These are phyloP conservation scores for Oligia strigilis DNA, from an alignment of 2,888 invertebrate species.

Conservation along the genomic window DNA sequence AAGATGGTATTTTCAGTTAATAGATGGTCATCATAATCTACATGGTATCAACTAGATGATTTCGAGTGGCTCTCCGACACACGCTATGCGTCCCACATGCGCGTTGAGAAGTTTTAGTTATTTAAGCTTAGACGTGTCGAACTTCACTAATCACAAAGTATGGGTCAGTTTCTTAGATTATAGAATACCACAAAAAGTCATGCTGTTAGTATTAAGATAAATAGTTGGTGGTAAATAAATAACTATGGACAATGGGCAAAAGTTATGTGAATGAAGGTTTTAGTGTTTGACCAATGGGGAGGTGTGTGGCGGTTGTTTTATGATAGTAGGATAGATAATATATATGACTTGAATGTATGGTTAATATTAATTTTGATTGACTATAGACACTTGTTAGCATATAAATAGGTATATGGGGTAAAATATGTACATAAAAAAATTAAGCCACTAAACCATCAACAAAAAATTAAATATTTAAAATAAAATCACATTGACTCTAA, in stretches of 20 bases:
- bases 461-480: constrained; percentile 17
- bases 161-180: constrained; percentile 65
- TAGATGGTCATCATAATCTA: constrained; percentile 43
- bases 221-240: constrained; percentile 47
- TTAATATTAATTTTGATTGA: constrained; percentile 43
- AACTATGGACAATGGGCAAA: constrained; percentile 41
- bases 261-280: constrained; percentile 43
- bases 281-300: constrained; percentile 24
- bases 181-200: constrained; percentile 52
- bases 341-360: constrained; percentile 5
- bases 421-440: constrained; percentile 34
- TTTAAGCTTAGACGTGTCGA: constrained; percentile 57
- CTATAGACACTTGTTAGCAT: constrained; percentile 49
- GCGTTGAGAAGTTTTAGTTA: constrained; percentile 47
- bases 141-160: constrained; percentile 57
- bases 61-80: constrained; percentile 41
- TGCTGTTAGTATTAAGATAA: constrained; percentile 63
- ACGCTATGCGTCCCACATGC: constrained; percentile 58
- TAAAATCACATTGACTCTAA: constrained; percentile 33
- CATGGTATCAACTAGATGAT: constrained; percentile 45
- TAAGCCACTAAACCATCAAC: constrained; percentile 44
- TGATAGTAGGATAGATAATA: constrained; percentile 23
- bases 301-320: constrained; percentile 36
- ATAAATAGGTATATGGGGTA: constrained; percentile 32
- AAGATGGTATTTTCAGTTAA: constrained; percentile 57